phyloP scores from a whole-genome alignment of 2,113 vertebrate species.

The Forbesichthys papilliferus region DNA sequence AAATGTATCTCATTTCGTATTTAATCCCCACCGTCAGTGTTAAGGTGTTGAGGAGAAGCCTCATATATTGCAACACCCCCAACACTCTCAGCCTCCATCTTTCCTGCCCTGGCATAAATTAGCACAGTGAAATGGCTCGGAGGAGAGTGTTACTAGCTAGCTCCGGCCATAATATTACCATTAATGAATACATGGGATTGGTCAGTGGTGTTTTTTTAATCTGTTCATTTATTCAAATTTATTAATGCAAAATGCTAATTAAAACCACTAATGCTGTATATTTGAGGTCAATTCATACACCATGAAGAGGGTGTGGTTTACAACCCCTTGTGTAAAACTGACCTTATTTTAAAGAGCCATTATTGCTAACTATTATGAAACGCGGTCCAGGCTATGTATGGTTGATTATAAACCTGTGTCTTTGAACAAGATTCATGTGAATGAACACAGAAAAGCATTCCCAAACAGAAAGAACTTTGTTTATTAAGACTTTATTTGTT shows the following conservation, averaged over 20 bases:
- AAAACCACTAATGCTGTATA: no score
- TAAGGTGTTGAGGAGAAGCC: slow-evolving; percentile 54
- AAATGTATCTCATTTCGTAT: slow-evolving; percentile 68
- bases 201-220: slow-evolving; percentile 18
- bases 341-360: no score
- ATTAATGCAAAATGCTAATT: neutral
- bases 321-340: no score
- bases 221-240: neutral
- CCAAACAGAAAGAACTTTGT: neutral
- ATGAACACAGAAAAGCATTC: no score
- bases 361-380: no score
- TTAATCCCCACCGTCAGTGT: slow-evolving; percentile 57
- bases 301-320: no score
- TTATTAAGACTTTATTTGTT: slow-evolving; percentile 39
- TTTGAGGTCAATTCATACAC: no score
- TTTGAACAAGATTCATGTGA: no score
- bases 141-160: slow-evolving; percentile 39
- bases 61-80: slow-evolving; percentile 46
- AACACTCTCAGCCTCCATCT: neutral
- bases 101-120: slow-evolving; percentile 43
- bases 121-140: slow-evolving; percentile 48
- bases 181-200: slow-evolving; percentile 23
- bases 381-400: no score
- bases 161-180: slow-evolving; percentile 12
- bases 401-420: no score